phyloP scores from a whole-genome alignment of 2,113 vertebrate species.

The Pica pica region DNA sequence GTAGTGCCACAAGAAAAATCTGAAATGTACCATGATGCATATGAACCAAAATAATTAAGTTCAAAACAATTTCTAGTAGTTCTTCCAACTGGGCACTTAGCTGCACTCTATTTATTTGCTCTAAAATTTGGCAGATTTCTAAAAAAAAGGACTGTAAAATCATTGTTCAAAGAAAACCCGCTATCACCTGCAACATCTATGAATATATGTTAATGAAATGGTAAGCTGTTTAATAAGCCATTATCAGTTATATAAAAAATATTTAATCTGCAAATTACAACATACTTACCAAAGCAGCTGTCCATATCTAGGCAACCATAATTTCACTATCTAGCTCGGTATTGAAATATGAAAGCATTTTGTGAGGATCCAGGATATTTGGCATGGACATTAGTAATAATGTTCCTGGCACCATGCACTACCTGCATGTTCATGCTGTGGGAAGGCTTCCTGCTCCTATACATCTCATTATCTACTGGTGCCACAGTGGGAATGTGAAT shows the following conservation, averaged over 20 bases:
- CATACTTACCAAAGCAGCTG: constrained; percentile 18
- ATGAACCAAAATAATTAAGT: background rate
- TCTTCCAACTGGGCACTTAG: background rate
- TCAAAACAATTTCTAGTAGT: background rate
- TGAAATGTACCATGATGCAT: background rate
- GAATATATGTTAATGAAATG: constrained; percentile 57
- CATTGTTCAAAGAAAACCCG: background rate
- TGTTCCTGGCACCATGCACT: constrained; percentile 1
- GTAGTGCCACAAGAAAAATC: background rate
- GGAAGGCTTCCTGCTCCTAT: constrained; percentile 47
- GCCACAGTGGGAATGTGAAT: constrained; percentile 41
- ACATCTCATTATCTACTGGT: constrained; percentile 64
- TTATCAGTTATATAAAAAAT: constrained; percentile 53
- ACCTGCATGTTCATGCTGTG: constrained; percentile 6
- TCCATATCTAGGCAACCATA: constrained; percentile 35
- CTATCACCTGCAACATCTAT: constrained; percentile 21
- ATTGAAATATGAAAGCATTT: constrained; percentile 24
- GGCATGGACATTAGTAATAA: constrained; percentile 21
- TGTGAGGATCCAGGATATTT: constrained; percentile 32
- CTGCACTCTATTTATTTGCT: background rate
- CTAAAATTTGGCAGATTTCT: constrained; percentile 17
- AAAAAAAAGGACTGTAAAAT: background rate
- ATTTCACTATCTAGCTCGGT: background rate
- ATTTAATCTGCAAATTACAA: constrained; percentile 34
- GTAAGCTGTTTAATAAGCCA: constrained; percentile 34